Percentiles rank a stretch among this genome's conserved stretches.
These are phyloP conservation scores for Bombus difficillimus DNA, from an alignment of 1,140 invertebrate genomes.

Conservation along the genomic window DNA sequence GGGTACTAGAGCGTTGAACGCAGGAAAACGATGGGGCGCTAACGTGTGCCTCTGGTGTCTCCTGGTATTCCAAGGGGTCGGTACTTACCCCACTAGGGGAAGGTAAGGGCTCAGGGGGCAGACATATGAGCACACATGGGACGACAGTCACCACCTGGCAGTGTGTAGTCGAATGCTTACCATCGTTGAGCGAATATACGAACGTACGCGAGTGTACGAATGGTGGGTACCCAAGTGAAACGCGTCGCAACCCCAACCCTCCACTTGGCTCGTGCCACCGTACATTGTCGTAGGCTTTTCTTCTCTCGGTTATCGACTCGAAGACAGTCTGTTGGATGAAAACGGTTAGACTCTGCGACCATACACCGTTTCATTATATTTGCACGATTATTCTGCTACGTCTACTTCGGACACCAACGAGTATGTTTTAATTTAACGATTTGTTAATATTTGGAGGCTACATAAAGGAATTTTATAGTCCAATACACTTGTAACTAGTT, in stretches of 20 bases:
- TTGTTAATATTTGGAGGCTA: neutral
- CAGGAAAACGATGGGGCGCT: constrained; percentile 38
- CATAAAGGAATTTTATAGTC: neutral
- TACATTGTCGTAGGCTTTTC: constrained; percentile 68
- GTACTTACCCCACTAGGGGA: constrained; percentile 38
- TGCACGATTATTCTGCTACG: neutral
- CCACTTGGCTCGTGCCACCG: constrained; percentile 73
- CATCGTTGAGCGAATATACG: constrained; percentile 65
- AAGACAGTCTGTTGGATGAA: neutral
- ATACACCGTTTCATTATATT: neutral
- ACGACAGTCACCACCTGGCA: constrained; percentile 76
- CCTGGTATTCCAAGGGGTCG: constrained; percentile 37
- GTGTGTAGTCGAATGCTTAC: constrained; percentile 64
- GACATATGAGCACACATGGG: constrained; percentile 77
- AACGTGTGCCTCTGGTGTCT: constrained; percentile 47
- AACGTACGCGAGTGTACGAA: constrained; percentile 38
- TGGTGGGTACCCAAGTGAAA: constrained; percentile 36
- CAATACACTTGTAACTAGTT: neutral
- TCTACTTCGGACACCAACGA: neutral
- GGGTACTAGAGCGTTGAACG: constrained; percentile 32
- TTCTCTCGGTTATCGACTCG: constrained; percentile 1
- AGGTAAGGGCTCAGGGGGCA: constrained; percentile 62
- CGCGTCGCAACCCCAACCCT: constrained; percentile 70
- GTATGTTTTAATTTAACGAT: neutral
- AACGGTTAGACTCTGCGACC: neutral